Evolutionary conservation across 1,140 invertebrate species (phyloP).

Genomic region (Drosophila biarmipes): DNA sequence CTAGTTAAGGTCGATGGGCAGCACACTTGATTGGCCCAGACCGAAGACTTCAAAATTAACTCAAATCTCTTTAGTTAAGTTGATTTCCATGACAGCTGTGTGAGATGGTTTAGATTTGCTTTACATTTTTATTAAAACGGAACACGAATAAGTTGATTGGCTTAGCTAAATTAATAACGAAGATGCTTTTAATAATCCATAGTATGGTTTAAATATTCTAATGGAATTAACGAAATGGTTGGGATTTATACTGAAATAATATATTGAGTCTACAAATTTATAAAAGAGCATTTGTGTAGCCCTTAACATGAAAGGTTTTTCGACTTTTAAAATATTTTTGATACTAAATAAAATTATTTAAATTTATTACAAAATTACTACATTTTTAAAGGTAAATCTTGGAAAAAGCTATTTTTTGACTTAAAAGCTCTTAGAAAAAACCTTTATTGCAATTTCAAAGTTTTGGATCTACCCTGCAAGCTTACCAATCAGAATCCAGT

Average conservation of each 20-base stretch:
- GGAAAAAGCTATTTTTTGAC: too few species aligned
- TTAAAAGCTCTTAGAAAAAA: not conserved
- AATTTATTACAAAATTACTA: too few species aligned
- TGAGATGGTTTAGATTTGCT: conserved; percentile 18
- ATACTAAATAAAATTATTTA: too few species aligned
- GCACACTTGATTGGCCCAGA: conserved; percentile 22
- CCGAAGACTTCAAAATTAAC: conserved; percentile 2
- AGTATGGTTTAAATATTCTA: conserved; percentile 6
- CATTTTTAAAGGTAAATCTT: too few species aligned
- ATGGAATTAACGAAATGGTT: not conserved
- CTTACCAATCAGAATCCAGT: conserved; percentile 28
- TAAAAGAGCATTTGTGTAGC: not conserved
- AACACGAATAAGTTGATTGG: conserved; percentile 17
- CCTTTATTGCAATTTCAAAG: not conserved
- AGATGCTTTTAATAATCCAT: not conserved
- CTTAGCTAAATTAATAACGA: conserved; percentile 21
- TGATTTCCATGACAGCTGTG: conserved; percentile 25
- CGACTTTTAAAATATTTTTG: too few species aligned
- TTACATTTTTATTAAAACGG: conserved; percentile 7
- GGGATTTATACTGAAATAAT: not conserved
- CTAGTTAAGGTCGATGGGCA: conserved; percentile 12
- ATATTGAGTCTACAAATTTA: not conserved
- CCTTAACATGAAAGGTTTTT: too few species aligned
- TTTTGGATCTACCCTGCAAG: not conserved
- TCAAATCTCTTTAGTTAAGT: conserved; percentile 24